Evolutionary conservation across 2,113 vertebrate genomes (phyloP), one percentile per base, ranked within the genome.

Genomic region (Nyctibius bracteatus): DNA sequence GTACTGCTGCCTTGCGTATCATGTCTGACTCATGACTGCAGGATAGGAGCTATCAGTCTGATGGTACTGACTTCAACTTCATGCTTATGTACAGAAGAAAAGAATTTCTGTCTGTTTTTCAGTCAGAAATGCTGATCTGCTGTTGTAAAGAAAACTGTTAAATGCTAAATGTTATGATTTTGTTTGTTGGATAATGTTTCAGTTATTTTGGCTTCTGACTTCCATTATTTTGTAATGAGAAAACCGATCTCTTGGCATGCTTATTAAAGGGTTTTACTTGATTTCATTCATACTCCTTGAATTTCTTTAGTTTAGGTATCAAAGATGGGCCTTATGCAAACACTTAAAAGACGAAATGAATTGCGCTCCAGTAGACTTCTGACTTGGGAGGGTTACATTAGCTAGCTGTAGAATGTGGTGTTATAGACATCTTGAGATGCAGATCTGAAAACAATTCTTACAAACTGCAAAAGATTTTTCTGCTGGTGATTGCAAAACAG

Each of bases 1-100:
- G 0, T 44, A 23, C 12, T 82, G 10, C 21, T 72, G 41, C 67
- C 17, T 35, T 39, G 4, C 0, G 0, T 47, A 5, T 37, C 4
- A 6, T 79, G 14, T 63, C 23, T 83, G 58, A 33, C 17, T 37
- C 54, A 8, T 67, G 44, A 30, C 23, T 55, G 15, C 12, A 25
- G 61, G 20, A 16, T 47, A 63, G 43, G 3, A 22, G 31, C 5
- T 81, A 14, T 55, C 33, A 27, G 10, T 63, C 28, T 73, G 44
- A 41, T 39, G 23, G 37, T 67, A 8, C 28, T 41, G 27, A 52
- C 72, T 84, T 92, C 10, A 66, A 1, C 14, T 71, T 62, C 9
- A 6, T 65, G 8, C 16, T 33, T 46, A 2, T 11, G 7, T 80
- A 23, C 4, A 46, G 9, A 49, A 79, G n/a, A 7, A 72, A 41